These are phyloP conservation scores for Sander vitreus DNA, from an alignment of 2,113 vertebrate genomes.

Conservation along the genomic window DNA sequence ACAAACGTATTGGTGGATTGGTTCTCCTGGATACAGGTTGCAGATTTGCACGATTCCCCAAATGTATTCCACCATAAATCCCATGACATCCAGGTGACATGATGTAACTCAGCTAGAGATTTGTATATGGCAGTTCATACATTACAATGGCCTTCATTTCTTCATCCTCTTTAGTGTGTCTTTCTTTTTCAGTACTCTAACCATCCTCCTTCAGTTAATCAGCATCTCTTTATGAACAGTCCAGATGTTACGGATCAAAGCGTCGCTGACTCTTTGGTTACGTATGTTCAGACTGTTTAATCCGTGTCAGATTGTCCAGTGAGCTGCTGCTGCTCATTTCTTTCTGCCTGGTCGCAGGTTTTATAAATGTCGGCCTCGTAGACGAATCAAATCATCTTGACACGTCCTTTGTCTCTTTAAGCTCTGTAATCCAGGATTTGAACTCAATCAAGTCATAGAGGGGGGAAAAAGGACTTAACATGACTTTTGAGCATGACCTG, in stretches of 20 bases:
- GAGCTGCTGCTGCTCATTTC: slow-evolving; percentile 25
- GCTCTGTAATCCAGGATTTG: slow-evolving; percentile 69
- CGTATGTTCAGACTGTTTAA: slow-evolving; percentile 40
- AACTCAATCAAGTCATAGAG: slow-evolving; percentile 42
- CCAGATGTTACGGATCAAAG: slow-evolving; percentile 34
- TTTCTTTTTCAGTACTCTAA: not conserved
- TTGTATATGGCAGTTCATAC: not conserved
- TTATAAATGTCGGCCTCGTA: slow-evolving; percentile 20
- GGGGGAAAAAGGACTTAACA: slow-evolving; percentile 15
- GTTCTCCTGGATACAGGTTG: not conserved
- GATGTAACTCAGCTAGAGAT: not conserved
- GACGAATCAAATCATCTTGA: slow-evolving; percentile 58
- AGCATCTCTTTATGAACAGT: slow-evolving; percentile 1
- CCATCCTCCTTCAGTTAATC: slow-evolving; percentile 7
- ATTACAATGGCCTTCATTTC: not conserved
- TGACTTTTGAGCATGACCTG: slow-evolving; percentile 2
- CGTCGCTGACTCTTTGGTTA: not conserved
- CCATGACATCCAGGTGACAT: not conserved
- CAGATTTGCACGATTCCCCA: not conserved
- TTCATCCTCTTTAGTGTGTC: not conserved
- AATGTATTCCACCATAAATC: not conserved
- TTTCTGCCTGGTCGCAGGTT: slow-evolving; percentile 17
- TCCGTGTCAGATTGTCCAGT: slow-evolving; percentile 30
- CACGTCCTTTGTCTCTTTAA: slow-evolving; percentile 56
- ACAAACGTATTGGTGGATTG: not conserved